phyloP scores from a whole-genome alignment of 2,797 vertebrate genomes.

The Lagorchestes hirsutus region DNA sequence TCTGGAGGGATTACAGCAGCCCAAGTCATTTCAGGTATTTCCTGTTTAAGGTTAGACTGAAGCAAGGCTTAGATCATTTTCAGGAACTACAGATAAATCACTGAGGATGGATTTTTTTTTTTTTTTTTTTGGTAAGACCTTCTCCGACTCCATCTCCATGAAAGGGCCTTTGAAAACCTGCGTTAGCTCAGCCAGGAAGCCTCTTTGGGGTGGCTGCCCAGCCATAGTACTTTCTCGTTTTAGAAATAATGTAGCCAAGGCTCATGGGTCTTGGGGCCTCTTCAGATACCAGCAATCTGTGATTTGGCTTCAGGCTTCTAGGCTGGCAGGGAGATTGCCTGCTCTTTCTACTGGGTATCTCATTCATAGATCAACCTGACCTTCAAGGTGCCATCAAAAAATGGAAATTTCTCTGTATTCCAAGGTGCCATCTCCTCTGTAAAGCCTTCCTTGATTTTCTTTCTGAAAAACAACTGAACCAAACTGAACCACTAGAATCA shows the following conservation, averaged over 20 bases:
- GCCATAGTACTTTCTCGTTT: not conserved
- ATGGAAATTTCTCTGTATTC: not conserved
- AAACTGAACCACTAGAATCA: not conserved
- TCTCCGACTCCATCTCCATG: not conserved
- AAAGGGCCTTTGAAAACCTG: not conserved
- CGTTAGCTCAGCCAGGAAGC: not conserved
- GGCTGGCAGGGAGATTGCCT: not conserved
- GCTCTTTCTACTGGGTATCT: conserved; percentile 25
- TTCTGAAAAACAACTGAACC: not conserved
- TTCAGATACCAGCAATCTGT: not conserved
- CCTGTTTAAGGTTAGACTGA: not conserved
- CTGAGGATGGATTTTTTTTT: not conserved
- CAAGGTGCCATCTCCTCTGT: not conserved
- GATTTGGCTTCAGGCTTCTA: not conserved
- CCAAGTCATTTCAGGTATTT: not conserved
- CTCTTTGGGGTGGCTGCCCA: not conserved
- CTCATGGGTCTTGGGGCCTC: not conserved
- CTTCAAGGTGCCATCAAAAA: not conserved
- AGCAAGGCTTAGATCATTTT: not conserved
- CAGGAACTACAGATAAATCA: conserved; percentile 22
- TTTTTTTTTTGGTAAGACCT: not conserved
- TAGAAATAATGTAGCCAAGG: not conserved
- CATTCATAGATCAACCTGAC: not conserved
- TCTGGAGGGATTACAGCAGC: not conserved
- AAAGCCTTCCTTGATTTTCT: not conserved